phyloP scores from a whole-genome alignment of 2,888 invertebrate genomes.

The Thelaira solivaga region DNA sequence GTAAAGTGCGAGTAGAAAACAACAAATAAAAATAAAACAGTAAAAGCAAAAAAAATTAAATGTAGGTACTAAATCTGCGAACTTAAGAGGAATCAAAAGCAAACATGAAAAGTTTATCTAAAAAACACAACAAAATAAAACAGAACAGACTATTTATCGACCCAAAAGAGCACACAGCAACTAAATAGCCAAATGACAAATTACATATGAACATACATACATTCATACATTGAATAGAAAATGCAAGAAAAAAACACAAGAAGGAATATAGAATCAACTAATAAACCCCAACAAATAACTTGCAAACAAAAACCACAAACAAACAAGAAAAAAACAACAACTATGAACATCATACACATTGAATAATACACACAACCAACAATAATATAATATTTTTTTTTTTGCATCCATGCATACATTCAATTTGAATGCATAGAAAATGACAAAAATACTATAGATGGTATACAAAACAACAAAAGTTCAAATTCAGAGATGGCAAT shows the following conservation, averaged over 20 bases:
- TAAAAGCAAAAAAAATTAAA: not conserved
- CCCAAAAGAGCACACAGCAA: constrained; percentile 25
- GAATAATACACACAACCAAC: constrained; percentile 2
- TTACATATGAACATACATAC: not conserved
- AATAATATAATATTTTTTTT: not conserved
- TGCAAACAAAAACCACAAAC: constrained; percentile 16
- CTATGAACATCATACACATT: not conserved
- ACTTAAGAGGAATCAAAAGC: constrained; percentile 22
- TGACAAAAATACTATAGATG: no score
- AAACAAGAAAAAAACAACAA: not conserved
- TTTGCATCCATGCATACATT: not conserved
- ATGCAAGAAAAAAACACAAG: not conserved
- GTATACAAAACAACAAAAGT: no score
- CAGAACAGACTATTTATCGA: constrained; percentile 46
- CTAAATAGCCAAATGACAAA: constrained; percentile 20
- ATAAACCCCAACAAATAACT: constrained; percentile 16
- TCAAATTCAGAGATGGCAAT: no score
- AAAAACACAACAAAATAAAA: constrained; percentile 20
- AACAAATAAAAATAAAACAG: not conserved
- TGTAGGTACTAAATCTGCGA: not conserved
- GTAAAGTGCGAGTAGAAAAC: not conserved
- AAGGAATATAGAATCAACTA: not conserved
- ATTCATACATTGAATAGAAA: not conserved
- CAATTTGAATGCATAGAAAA: no score
- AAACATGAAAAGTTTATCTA: constrained; percentile 24